These are phyloP conservation scores for Halcyon malimbica DNA, from an alignment of 2,113 vertebrate species.

Conservation along the genomic window DNA sequence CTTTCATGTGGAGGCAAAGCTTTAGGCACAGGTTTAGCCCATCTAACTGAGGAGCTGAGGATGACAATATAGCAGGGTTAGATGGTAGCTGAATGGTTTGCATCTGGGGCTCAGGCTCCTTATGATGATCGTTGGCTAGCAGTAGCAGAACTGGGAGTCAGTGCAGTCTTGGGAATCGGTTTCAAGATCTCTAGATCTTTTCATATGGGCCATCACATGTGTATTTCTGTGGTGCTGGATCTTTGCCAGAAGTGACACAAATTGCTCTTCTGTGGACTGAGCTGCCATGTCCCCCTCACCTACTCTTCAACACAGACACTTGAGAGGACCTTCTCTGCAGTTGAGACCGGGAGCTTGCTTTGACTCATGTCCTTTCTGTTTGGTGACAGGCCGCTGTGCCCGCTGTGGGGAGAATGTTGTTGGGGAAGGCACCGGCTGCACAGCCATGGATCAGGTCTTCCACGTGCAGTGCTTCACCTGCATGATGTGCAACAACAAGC, in stretches of 20 bases:
- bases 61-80: background rate
- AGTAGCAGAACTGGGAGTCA: background rate
- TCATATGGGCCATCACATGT: background rate
- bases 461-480: conserved; percentile 95
- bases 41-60: background rate
- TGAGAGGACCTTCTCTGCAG: background rate
- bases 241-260: background rate
- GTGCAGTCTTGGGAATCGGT: background rate
- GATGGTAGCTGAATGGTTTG: background rate
- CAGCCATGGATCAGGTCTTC: conserved; percentile 98
- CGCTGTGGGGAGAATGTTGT: conserved; percentile 96
- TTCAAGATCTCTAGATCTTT: background rate
- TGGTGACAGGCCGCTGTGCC: conserved; percentile 87
- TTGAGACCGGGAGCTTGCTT: background rate
- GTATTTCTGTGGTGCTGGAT: fast-evolving
- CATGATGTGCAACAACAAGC: conserved; percentile 88
- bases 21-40: conserved; percentile 30
- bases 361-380: background rate
- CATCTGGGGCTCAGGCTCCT: background rate
- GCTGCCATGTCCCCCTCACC: background rate
- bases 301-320: fast-evolving
- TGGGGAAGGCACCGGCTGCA: conserved; percentile 95
- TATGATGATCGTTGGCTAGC: fast-evolving
- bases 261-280: background rate
- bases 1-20: background rate